Conservation (phyloP, 37 sponge, comb jelly and placozoan species). For the Theonella swinhoei region DNA sequence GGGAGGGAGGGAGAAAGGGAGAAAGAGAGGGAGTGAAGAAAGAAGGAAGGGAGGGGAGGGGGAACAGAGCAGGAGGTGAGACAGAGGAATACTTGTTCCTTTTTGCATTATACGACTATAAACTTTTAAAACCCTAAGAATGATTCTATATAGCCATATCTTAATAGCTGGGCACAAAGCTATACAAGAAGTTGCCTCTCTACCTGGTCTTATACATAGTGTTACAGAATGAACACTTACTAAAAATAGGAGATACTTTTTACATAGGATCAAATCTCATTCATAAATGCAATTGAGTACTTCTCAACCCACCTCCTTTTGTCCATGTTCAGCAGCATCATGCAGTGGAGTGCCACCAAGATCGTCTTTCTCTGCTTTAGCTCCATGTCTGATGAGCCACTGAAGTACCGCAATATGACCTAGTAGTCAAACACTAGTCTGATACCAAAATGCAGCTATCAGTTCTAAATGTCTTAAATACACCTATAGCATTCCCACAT, state of each 20-base stretch:
- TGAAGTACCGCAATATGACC: slow-evolving; percentile 43
- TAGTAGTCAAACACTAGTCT: slow-evolving; percentile 6
- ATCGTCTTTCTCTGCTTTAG: slow-evolving; percentile 55
- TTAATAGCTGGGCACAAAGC: neutral
- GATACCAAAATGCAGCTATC: neutral
- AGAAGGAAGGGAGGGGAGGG: neutral
- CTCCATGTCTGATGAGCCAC: slow-evolving; percentile 66
- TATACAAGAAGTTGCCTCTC: neutral
- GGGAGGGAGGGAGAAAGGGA: neutral
- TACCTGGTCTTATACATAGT: too few relatives aligned
- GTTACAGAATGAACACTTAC: too few relatives aligned
- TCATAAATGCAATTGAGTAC: too few relatives aligned
- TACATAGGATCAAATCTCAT: too few relatives aligned
- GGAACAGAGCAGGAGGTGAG: too few relatives aligned
- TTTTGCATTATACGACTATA: too few relatives aligned
- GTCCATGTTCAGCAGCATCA: slow-evolving; percentile 88
- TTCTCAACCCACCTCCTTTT: slow-evolving; percentile 65
- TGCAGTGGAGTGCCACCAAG: slow-evolving; percentile 83
- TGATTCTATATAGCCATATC: too few relatives aligned
- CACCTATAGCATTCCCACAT: too few relatives aligned
- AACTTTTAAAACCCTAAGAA: too few relatives aligned
- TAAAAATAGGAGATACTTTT: too few relatives aligned
- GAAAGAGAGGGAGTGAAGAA: neutral
- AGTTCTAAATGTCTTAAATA: neutral
- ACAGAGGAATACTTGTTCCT: too few relatives aligned